phyloP scores from a whole-genome alignment of 2,888 invertebrate genomes.

The Priapulus caudatus region DNA sequence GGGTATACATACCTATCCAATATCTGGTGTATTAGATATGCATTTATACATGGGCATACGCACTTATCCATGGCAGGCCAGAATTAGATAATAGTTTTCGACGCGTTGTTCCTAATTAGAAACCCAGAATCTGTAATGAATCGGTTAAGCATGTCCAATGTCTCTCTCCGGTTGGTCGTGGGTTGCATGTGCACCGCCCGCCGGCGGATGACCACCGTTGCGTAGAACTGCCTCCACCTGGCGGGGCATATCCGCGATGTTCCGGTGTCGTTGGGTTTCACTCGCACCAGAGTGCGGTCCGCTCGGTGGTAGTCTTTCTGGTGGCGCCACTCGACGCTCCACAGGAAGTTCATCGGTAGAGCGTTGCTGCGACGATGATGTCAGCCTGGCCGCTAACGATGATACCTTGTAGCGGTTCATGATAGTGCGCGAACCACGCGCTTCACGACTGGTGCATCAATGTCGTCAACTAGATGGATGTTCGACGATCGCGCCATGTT shows the following conservation, averaged over 20 bases:
- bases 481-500: constrained; percentile 49
- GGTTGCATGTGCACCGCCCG: constrained; percentile 35
- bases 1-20: no score
- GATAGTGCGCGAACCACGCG: constrained; percentile 34
- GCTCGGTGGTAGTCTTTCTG: constrained; percentile 54
- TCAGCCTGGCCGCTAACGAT: constrained; percentile 83
- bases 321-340: constrained; percentile 54
- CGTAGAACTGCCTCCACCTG: constrained; percentile 31
- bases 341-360: constrained; percentile 66
- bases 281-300: constrained; percentile 49
- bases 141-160: constrained; percentile 33
- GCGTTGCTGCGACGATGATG: constrained; percentile 74
- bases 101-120: no score
- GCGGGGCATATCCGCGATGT: constrained; percentile 64
- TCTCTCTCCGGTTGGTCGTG: constrained; percentile 34
- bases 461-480: constrained; percentile 54
- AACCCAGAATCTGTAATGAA: constrained; percentile 31
- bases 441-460: constrained; percentile 61
- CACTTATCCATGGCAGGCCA: no score
- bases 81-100: no score
- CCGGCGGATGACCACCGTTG: constrained; percentile 12
- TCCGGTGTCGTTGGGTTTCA: constrained; percentile 33
- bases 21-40: no score
- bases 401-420: constrained; percentile 46
- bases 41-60: no score